Percentiles rank a stretch among this genome's conserved stretches.
Conservation (phyloP, 2,888 invertebrate species). For the Alloscopus bannaensis region DNA sequence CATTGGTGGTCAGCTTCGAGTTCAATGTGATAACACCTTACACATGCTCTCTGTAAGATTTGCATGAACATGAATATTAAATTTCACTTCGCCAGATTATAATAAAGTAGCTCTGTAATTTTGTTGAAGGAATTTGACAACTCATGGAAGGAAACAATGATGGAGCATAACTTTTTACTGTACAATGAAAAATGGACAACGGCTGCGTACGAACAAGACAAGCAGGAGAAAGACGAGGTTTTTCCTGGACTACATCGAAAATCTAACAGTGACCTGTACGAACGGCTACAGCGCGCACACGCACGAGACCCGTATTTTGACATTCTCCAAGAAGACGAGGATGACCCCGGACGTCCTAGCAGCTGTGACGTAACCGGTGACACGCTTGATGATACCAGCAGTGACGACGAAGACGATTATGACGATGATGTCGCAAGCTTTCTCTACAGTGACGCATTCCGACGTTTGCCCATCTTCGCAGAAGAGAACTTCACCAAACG, state of each 20-base stretch:
- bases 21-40: conserved; percentile 33
- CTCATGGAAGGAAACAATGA: conserved; percentile 54
- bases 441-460: conserved; percentile 2
- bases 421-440: conserved; percentile 32
- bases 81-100: no score
- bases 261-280: background rate
- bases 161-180: conserved; percentile 54
- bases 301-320: background rate
- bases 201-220: conserved; percentile 13
- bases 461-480: background rate
- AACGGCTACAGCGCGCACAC: background rate
- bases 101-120: no score
- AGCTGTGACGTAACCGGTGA: conserved; percentile 22
- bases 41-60: conserved; percentile 50
- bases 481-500: no score
- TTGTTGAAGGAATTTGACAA: conserved; percentile 53
- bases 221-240: no score
- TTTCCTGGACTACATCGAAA: no score
- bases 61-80: conserved; percentile 6
- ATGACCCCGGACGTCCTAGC: conserved; percentile 28
- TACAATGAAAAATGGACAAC: conserved; percentile 63
- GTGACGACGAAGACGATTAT: conserved; percentile 33
- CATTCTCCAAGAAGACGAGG: conserved; percentile 39
- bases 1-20: conserved; percentile 36
- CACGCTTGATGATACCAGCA: conserved; percentile 42